A percentile compares a stretch with the other conserved stretches of the same genome.
Evolutionary conservation across 2,888 invertebrate genomes (phyloP).

Genomic region (Scelioninae gen. 1): DNA sequence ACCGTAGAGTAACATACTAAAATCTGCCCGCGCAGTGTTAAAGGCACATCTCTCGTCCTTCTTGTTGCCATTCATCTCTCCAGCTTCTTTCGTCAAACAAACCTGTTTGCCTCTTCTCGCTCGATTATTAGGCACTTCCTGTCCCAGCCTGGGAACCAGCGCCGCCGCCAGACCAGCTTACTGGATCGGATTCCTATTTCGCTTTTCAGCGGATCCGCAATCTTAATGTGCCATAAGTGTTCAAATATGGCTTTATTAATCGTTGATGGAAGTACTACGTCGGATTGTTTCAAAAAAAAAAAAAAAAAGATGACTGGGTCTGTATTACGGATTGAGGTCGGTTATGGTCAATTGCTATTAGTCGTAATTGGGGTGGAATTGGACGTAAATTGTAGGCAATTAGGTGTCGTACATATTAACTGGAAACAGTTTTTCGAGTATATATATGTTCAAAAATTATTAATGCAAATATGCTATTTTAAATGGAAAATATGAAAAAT

Average conservation of each 20-base stretch:
- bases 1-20: no score
- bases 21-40: no score
- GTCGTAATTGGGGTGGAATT: background rate
- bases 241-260: slow-evolving; percentile 25
- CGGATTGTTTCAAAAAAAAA: background rate
- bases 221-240: background rate
- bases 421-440: no score
- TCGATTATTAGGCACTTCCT: slow-evolving; percentile 84
- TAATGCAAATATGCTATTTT: no score
- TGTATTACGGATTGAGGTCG: slow-evolving; percentile 27
- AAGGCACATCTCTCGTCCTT: slow-evolving; percentile 67
- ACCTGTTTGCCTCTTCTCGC: slow-evolving; percentile 82
- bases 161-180: slow-evolving; percentile 37
- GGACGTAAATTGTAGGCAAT: background rate
- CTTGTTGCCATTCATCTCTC: slow-evolving; percentile 81
- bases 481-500: no score
- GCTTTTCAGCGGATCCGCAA: slow-evolving; percentile 18
- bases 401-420: no score
- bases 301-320: slow-evolving; percentile 9
- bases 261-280: background rate
- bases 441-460: no score
- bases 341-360: background rate
- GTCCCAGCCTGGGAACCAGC: slow-evolving; percentile 80
- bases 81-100: slow-evolving; percentile 75
- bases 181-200: slow-evolving; percentile 71